phyloP scores from a whole-genome alignment of 2,797 vertebrate genomes.

The Enteromius afrohamiltoni region DNA sequence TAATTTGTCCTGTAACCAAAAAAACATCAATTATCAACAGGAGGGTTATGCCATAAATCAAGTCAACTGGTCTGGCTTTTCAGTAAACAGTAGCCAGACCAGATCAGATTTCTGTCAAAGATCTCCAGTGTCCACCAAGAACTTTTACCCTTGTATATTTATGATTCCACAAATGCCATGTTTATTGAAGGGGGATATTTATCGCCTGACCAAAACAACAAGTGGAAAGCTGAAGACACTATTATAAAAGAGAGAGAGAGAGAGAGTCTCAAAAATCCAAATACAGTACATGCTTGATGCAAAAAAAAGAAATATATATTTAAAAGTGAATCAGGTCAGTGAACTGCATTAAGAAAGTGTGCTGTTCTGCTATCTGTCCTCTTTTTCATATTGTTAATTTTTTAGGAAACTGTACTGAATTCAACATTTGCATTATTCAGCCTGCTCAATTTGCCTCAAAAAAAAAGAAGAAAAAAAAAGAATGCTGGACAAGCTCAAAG shows the following conservation, averaged over 20 bases:
- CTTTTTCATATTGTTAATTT: not conserved
- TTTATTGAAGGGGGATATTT: conserved; percentile 36
- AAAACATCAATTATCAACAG: not conserved
- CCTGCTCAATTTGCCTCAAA: not conserved
- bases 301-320: not conserved
- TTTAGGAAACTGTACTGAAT: not conserved
- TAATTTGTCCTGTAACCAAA: not conserved
- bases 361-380: not conserved
- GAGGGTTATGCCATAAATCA: conserved; percentile 21
- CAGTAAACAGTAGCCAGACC: not conserved
- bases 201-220: conserved; percentile 5
- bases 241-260: not conserved
- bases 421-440: no score
- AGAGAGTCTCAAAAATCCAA: not conserved
- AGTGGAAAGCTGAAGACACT: not conserved
- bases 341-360: not conserved
- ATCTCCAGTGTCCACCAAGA: conserved; percentile 16
- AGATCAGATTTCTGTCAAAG: not conserved
- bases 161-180: conserved; percentile 19
- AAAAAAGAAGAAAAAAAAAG: not conserved
- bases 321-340: not conserved
- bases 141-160: conserved; percentile 23
- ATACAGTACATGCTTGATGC: not conserved
- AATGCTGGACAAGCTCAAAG: conserved; percentile 15
- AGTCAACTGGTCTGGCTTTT: not conserved